A percentile compares a stretch with the other conserved stretches of the same genome.
phyloP scores from a whole-genome alignment of 2,888 invertebrate species.

The Acleris sparsana region DNA sequence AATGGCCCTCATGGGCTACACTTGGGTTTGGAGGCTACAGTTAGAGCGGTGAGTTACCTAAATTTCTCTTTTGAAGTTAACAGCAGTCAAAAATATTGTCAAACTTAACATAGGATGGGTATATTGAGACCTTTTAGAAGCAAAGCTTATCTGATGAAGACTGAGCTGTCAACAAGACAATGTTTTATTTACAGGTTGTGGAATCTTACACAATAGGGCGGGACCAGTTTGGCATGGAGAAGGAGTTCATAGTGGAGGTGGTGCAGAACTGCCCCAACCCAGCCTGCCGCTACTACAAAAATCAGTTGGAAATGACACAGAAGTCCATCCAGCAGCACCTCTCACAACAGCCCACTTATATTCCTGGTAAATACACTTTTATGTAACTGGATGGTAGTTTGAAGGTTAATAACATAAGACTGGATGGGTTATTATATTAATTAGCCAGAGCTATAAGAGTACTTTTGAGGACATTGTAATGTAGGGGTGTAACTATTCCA shows the following conservation, averaged over 20 bases:
- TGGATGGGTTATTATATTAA: no score
- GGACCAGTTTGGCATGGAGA: constrained; percentile 94
- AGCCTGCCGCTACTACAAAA: constrained; percentile 93
- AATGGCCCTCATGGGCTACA: constrained; percentile 94
- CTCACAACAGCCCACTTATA: constrained; percentile 82
- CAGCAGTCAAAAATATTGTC: neutral
- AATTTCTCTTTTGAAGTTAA: neutral
- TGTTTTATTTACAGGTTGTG: constrained; percentile 81
- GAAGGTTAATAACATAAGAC: no score
- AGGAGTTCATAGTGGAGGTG: constrained; percentile 94
- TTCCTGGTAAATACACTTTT: constrained; percentile 63
- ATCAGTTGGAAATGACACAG: constrained; percentile 89
- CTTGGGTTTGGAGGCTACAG: constrained; percentile 92
- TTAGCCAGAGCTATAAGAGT: no score
- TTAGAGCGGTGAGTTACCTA: constrained; percentile 87
- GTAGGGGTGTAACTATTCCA: no score
- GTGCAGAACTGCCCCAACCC: constrained; percentile 95
- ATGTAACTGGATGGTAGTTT: neutral
- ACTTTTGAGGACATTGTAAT: no score
- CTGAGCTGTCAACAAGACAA: neutral
- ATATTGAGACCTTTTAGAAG: no score
- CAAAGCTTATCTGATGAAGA: neutral
- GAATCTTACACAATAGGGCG: constrained; percentile 93
- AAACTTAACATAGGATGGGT: no score
- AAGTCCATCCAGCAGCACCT: constrained; percentile 88